Evolutionary conservation across 2,888 invertebrate genomes (phyloP).

Genomic region (Capitulum mitella): DNA sequence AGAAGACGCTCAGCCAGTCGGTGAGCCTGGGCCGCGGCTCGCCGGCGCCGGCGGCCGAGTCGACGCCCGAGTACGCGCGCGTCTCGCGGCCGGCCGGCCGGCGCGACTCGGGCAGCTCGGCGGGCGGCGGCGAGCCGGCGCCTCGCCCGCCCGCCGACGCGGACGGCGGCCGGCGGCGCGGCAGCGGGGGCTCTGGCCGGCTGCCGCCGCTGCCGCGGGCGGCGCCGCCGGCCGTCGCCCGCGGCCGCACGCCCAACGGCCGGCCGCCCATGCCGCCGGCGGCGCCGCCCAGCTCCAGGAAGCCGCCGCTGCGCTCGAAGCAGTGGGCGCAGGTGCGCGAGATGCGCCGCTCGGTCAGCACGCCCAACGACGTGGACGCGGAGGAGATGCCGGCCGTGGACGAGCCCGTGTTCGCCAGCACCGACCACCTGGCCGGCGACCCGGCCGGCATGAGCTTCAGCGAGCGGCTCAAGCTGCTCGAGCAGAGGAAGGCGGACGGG

Average conservation of each 20-base stretch:
- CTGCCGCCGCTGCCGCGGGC: slow-evolving; percentile 7
- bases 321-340: background rate
- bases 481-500: background rate
- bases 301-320: background rate
- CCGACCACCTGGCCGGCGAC: background rate
- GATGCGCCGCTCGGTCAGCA: background rate
- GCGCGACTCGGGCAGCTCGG: background rate
- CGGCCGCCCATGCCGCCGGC: background rate
- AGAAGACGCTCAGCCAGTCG: slow-evolving; percentile 5
- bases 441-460: background rate
- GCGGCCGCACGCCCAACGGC: background rate
- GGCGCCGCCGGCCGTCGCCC: background rate
- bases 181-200: background rate
- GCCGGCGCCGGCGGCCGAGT: background rate
- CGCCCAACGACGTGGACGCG: background rate
- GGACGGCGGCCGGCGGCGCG: background rate
- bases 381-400: background rate
- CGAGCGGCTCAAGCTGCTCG: slow-evolving; percentile 2
- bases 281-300: background rate
- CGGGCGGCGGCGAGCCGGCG: background rate
- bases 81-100: background rate
- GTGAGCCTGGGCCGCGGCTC: background rate
- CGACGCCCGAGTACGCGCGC: background rate
- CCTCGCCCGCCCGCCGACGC: background rate
- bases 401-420: background rate